Conservation (phyloP, 2,113 vertebrate species). For the Steatornis caripensis region DNA sequence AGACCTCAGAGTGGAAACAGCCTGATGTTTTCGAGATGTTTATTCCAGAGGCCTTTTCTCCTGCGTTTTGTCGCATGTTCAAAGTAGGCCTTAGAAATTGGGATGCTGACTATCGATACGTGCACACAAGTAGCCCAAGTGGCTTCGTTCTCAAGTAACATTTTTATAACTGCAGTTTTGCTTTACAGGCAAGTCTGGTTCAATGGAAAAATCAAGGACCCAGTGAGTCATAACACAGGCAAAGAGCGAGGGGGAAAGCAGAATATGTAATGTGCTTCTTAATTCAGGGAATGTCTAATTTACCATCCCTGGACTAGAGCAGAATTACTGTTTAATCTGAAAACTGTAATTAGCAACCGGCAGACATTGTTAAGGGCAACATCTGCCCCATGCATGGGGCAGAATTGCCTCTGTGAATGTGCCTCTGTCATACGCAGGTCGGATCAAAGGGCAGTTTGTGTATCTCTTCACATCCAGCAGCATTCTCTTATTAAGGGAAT, state of each 20-base stretch:
- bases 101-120: not conserved
- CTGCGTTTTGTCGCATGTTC: not conserved
- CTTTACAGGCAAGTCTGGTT: not conserved
- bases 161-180: not conserved
- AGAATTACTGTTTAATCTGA: not conserved
- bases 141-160: not conserved
- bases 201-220: not conserved
- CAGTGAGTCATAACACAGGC: not conserved
- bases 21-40: not conserved
- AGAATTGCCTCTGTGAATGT: not conserved
- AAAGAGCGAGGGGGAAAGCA: not conserved
- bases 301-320: not conserved
- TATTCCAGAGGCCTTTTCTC: not conserved
- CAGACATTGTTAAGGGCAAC: not conserved
- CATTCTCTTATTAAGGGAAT: not conserved
- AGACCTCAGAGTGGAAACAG: not conserved
- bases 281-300: not conserved
- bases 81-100: not conserved
- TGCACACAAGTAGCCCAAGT: not conserved
- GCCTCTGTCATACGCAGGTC: not conserved
- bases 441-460: not conserved
- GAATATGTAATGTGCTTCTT: accelerated
- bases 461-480: not conserved
- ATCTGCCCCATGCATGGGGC: not conserved
- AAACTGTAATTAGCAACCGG: not conserved